phyloP scores from a whole-genome alignment of 2,113 vertebrate genomes.

The Hemicordylus capensis region DNA sequence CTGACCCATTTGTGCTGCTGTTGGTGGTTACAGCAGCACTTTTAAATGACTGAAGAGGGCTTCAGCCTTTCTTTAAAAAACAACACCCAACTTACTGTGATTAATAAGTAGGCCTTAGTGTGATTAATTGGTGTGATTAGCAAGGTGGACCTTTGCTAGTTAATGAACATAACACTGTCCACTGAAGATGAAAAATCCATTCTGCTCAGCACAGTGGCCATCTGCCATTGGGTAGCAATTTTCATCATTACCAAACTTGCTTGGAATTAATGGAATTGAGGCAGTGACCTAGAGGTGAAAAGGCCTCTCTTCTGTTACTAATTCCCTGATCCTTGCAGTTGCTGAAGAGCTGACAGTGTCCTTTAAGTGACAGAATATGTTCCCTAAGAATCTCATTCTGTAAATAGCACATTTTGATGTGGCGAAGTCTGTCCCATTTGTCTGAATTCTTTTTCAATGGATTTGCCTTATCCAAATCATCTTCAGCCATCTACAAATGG shows the following conservation, averaged over 20 bases:
- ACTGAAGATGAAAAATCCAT: background rate
- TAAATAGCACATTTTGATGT: background rate
- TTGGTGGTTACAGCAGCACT: too few species aligned
- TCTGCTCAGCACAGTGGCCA: background rate
- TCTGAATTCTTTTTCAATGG: background rate
- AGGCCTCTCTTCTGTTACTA: background rate
- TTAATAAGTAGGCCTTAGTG: too few species aligned
- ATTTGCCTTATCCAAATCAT: background rate
- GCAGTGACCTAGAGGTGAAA: accelerated
- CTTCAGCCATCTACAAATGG: background rate
- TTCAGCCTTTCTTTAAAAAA: too few species aligned
- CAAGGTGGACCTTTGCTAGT: too few species aligned
- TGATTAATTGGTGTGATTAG: too few species aligned
- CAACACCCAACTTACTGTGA: too few species aligned
- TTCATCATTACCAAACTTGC: background rate
- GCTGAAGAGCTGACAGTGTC: accelerated
- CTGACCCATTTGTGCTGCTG: too few species aligned
- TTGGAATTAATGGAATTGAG: background rate
- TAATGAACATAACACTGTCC: background rate
- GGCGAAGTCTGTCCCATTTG: background rate
- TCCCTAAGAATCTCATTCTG: accelerated
- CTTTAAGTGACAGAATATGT: accelerated
- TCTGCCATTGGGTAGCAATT: background rate
- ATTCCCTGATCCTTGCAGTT: accelerated
- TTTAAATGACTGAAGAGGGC: too few species aligned